Evolutionary conservation across 2,888 invertebrate genomes (phyloP), one percentile per base, ranked within the genome.

Genomic region (Apomyelois bistriatella): DNA sequence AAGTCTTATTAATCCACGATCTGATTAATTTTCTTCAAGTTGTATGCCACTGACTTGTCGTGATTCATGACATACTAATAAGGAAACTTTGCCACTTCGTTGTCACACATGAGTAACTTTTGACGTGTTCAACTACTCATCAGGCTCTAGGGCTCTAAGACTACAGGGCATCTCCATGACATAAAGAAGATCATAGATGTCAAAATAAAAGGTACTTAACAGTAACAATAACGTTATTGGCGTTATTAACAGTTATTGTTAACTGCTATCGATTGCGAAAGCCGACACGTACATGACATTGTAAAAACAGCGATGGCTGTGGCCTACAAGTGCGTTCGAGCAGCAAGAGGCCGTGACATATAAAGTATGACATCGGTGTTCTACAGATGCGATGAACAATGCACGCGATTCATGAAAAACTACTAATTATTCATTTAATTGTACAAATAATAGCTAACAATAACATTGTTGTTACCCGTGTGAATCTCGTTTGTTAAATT

Each of bases 271-370:
- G 74, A 75, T 85, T 87, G 82, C 85, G 74, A 87, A 81, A 87
- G 71, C 67, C 73, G 72, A 85, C 79, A 86, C 43, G 52, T 52
- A 52, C 85, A 88, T 88, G 87, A 89, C 89, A 88, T 87, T 89
- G 89, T 86, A 82, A 79, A 83, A 82, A 76, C 78, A 59, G 71
- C 76, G 83, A 83, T 85, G 81, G 72, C 73, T 77, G 73, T 75
- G 88, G 85, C 88, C 89, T 88, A 88, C 87, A 87, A 88, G 85
- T 80, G 85, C 89, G 82, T 82, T 85, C 84, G 83, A 85, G 85
- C 85, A 79, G 68, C 77, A 72, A 75, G 72, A 59, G 85, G 66
- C 88, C 88, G 60, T 88, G 88, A 89, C 88, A 89, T 82, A 88
- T 83, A 82, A 86, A 84, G 72, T 78, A 74, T 79, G 83, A 82